These are phyloP conservation scores for Microchirus variegatus DNA, from an alignment of 2,797 vertebrate genomes.

Conservation along the genomic window DNA sequence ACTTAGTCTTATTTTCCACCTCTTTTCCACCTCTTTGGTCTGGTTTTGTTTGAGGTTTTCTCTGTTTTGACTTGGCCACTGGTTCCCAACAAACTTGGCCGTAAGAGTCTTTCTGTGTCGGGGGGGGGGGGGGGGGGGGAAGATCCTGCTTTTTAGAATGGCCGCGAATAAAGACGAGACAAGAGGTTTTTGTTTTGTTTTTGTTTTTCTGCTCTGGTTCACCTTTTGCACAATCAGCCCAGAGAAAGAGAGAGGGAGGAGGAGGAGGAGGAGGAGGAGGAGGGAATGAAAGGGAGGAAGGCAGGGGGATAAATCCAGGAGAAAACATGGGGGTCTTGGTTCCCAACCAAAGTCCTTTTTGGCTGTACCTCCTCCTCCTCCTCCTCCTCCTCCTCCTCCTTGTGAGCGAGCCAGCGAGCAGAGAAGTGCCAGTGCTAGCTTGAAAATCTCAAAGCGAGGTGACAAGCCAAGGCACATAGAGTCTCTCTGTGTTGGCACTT, in stretches of 20 bases:
- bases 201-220: conserved; percentile 14
- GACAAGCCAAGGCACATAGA: conserved; percentile 66
- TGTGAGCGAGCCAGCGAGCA: conserved; percentile 46
- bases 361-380: conserved; percentile 51
- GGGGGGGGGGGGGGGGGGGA: too few species aligned
- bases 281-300: conserved; percentile 43
- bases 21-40: not conserved
- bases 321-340: conserved; percentile 56
- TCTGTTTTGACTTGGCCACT: conserved; percentile 40
- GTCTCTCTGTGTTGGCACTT: conserved; percentile 40
- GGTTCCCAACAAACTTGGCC: conserved; percentile 62
- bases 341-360: conserved; percentile 54
- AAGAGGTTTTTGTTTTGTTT: too few species aligned
- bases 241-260: not conserved
- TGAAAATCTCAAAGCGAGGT: conserved; percentile 63
- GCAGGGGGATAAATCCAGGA: conserved; percentile 44
- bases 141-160: conserved; percentile 45
- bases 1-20: too few species aligned
- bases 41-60: conserved; percentile 29
- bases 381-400: too few species aligned
- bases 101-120: conserved; percentile 51
- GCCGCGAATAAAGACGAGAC: conserved; percentile 43
- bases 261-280: conserved; percentile 48
- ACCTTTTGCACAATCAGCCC: conserved; percentile 49
- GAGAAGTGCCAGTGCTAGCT: conserved; percentile 58